Percentiles rank a stretch among this genome's conserved stretches.
Evolutionary conservation across 1,140 invertebrate genomes (phyloP).

Genomic region (Episyrphus balteatus): DNA sequence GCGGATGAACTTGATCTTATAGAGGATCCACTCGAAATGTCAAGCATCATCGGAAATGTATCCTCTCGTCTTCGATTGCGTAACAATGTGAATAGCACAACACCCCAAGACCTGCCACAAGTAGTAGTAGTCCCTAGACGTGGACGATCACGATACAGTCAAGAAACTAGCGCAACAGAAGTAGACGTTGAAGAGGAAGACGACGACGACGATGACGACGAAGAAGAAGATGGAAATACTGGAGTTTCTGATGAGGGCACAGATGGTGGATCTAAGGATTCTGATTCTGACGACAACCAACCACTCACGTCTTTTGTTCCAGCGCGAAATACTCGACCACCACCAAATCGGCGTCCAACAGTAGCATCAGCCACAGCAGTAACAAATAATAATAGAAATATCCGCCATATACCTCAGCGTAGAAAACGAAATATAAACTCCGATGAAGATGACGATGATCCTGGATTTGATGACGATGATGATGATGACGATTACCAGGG

Average conservation of each 20-base stretch:
- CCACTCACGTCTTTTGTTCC: slow-evolving; percentile 37
- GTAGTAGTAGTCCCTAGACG: slow-evolving; percentile 9
- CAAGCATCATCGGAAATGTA: slow-evolving; percentile 3
- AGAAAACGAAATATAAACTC: slow-evolving; percentile 13
- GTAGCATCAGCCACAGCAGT: not conserved
- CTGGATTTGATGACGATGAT: slow-evolving; percentile 13
- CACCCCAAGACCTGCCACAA: not conserved
- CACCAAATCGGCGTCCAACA: not conserved
- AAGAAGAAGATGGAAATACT: slow-evolving; percentile 12
- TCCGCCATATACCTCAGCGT: not conserved
- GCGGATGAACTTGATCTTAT: slow-evolving; percentile 30
- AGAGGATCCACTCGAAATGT: slow-evolving; percentile 25
- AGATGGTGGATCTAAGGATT: slow-evolving; percentile 27
- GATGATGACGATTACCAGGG: slow-evolving; percentile 29
- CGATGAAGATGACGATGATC: slow-evolving; percentile 7
- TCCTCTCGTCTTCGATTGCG: not conserved
- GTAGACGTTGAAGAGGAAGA: slow-evolving; percentile 13
- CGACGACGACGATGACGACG: slow-evolving; percentile 15
- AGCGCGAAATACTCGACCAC: slow-evolving; percentile 12
- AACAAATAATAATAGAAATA: not conserved
- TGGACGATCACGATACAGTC: slow-evolving; percentile 21
- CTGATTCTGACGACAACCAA: slow-evolving; percentile 42
- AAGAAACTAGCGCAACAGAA: slow-evolving; percentile 20
- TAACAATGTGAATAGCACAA: not conserved
- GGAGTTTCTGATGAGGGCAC: slow-evolving; percentile 28